A percentile compares a stretch with the other conserved stretches of the same genome.
These are phyloP conservation scores for Oreochromis mossambicus DNA, from an alignment of 2,797 vertebrate species.

Conservation along the genomic window DNA sequence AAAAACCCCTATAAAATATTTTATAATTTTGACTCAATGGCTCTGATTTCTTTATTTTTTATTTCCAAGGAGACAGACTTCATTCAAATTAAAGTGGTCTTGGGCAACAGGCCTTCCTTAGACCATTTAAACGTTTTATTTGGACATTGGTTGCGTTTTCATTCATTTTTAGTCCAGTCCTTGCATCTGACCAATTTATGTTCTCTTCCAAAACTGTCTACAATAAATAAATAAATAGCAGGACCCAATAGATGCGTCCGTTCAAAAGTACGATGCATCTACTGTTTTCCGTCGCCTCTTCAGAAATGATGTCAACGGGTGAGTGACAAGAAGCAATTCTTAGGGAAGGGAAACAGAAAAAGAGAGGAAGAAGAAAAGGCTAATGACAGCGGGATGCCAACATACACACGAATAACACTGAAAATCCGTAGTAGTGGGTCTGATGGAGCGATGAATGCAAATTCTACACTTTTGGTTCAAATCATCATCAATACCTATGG, in stretches of 20 bases:
- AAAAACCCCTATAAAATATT: not conserved
- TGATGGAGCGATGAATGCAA: not conserved
- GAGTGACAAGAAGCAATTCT: not conserved
- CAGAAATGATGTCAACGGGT: not conserved
- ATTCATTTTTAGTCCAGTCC: not conserved
- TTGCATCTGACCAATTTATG: not conserved
- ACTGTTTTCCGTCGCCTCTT: not conserved
- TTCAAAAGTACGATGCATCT: not conserved
- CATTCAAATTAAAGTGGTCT: not conserved
- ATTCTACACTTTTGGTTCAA: not conserved
- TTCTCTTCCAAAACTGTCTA: not conserved
- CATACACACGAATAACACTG: not conserved
- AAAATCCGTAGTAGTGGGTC: fast-evolving
- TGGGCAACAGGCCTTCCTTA: not conserved
- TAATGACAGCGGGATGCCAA: not conserved
- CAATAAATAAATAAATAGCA: not conserved
- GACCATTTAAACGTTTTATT: not conserved
- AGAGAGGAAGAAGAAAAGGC: not conserved
- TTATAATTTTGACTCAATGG: not conserved
- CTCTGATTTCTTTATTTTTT: not conserved
- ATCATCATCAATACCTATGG: not conserved
- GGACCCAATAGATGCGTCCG: not conserved
- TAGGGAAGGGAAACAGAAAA: not conserved
- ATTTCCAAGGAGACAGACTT: not conserved
- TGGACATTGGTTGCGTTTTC: not conserved